Conservation (phyloP, 2,888 invertebrate genomes). For the Mesochorus sp. region DNA sequence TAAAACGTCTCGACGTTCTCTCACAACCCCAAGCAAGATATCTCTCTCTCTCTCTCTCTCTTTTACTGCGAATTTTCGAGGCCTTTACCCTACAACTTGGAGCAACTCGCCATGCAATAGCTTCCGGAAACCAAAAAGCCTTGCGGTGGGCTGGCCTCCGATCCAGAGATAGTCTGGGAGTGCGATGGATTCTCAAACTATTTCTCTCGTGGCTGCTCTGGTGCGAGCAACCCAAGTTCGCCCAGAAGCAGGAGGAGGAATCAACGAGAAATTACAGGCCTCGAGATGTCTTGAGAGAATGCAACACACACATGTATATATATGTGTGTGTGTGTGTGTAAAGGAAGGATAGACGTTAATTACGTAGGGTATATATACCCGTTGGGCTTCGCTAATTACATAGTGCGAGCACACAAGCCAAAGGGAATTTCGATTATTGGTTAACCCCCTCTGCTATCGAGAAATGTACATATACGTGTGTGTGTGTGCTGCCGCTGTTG, state of each 20-base stretch:
- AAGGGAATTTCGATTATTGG: constrained; percentile 44
- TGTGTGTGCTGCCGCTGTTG: too few relatives aligned
- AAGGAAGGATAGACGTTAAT: constrained; percentile 17
- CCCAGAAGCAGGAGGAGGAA: too few relatives aligned
- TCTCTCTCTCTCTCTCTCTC: background rate
- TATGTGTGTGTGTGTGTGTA: background rate
- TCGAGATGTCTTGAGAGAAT: constrained; percentile 63
- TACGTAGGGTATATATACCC: constrained; percentile 27
- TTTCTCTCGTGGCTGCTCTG: background rate
- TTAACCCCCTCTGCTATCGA: background rate
- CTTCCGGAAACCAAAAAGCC: constrained; percentile 1
- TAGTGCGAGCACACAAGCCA: constrained; percentile 60
- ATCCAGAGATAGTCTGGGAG: background rate
- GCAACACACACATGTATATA: background rate
- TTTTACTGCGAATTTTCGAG: background rate
- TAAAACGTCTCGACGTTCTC: background rate
- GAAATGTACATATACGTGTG: background rate
- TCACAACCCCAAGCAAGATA: background rate
- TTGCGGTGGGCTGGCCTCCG: background rate
- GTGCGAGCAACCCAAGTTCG: constrained; percentile 66
- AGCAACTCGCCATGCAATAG: background rate
- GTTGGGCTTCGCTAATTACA: constrained; percentile 72
- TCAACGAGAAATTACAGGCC: constrained; percentile 75
- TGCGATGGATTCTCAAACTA: background rate
- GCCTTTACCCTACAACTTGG: background rate